Conservation (phyloP, 2,113 vertebrate species). For the Martes martes region DNA sequence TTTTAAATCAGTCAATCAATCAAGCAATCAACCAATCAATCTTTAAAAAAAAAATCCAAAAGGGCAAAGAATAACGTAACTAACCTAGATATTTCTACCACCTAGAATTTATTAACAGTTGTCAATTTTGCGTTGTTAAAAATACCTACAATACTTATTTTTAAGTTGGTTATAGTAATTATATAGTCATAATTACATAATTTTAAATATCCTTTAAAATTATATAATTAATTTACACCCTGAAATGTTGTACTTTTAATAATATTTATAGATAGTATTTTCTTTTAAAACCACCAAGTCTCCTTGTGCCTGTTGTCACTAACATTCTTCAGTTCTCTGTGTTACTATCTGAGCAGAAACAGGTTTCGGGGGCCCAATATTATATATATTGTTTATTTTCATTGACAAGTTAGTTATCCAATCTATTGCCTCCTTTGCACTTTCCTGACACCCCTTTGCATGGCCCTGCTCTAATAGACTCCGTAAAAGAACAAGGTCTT, state of each 20-base stretch:
- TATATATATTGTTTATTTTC: background rate
- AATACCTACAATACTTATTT: constrained; percentile 3
- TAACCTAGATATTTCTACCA: background rate
- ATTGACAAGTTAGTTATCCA: background rate
- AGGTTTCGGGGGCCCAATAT: background rate
- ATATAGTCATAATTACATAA: background rate
- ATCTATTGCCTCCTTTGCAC: background rate
- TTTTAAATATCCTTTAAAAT: background rate
- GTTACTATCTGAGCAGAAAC: background rate
- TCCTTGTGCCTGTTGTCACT: background rate
- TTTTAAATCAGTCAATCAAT: background rate
- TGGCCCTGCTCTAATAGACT: background rate
- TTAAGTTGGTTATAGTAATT: constrained; percentile 15
- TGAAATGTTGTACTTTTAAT: background rate
- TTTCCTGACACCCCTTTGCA: background rate
- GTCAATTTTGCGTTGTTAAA: background rate
- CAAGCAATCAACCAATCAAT: background rate
- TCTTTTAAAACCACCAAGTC: background rate
- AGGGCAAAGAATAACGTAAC: background rate
- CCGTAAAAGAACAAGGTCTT: background rate
- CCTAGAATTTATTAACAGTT: background rate
- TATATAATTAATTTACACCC: background rate
- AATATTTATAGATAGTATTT: background rate
- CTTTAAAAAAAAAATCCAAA: background rate
- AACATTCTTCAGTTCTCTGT: background rate